phyloP scores from a whole-genome alignment of 2,888 invertebrate genomes.

The Epirrita christyi region DNA sequence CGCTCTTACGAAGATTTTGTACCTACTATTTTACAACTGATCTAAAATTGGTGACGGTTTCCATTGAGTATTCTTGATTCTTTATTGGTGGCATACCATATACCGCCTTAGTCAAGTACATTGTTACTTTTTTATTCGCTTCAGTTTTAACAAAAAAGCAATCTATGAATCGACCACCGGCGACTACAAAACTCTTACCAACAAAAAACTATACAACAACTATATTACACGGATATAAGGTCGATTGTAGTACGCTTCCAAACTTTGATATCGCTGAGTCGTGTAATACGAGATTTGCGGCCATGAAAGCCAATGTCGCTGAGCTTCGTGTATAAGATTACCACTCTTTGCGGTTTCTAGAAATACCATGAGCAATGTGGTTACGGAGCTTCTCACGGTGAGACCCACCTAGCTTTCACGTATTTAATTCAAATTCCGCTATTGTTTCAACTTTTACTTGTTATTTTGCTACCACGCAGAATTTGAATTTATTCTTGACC shows the following conservation, averaged over 20 bases:
- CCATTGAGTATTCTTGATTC: no score
- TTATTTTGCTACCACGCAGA: constrained; percentile 7
- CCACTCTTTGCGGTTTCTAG: constrained; percentile 79
- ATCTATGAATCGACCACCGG: constrained; percentile 74
- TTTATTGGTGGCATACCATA: constrained; percentile 47
- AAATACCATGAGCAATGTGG: constrained; percentile 79
- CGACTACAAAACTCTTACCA: constrained; percentile 51
- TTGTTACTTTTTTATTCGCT: constrained; percentile 67
- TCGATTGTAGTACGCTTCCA: constrained; percentile 47
- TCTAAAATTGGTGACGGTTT: no score
- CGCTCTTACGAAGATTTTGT: background rate
- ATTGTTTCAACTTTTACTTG: constrained; percentile 51
- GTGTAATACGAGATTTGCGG: constrained; percentile 79
- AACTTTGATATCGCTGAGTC: constrained; percentile 42
- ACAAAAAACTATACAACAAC: constrained; percentile 43
- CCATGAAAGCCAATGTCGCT: constrained; percentile 81
- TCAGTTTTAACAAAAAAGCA: constrained; percentile 75
- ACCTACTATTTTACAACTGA: background rate
- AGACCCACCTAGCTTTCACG: constrained; percentile 56
- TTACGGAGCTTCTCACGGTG: constrained; percentile 76
- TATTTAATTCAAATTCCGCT: constrained; percentile 61
- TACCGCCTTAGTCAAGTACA: constrained; percentile 59
- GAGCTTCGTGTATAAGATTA: constrained; percentile 83
- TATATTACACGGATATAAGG: constrained; percentile 47
- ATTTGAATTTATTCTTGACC: constrained; percentile 34